Conservation (phyloP, 2,113 vertebrate species). For the Globicephala melas region DNA sequence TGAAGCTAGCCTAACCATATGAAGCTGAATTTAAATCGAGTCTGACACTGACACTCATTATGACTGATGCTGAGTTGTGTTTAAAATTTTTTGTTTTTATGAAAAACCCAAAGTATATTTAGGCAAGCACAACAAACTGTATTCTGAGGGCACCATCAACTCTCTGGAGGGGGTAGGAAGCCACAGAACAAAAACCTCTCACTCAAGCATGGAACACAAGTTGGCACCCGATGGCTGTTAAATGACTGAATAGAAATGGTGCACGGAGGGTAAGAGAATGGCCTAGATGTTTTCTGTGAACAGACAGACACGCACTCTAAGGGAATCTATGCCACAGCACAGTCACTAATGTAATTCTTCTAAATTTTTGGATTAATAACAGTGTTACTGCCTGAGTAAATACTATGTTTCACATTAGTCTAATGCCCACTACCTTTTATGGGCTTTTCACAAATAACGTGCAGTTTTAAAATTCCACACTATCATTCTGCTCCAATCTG, state of each 20-base stretch:
- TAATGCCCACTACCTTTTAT: not conserved
- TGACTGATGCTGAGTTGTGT: not conserved
- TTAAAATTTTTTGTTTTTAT: not conserved
- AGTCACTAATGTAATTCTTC: not conserved
- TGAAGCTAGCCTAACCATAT: not conserved
- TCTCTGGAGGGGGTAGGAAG: not conserved
- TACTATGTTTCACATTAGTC: not conserved
- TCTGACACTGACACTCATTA: not conserved
- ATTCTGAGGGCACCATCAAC: not conserved
- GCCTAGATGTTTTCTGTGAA: not conserved
- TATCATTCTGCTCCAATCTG: not conserved
- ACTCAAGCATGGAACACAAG: not conserved
- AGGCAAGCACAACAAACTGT: not conserved
- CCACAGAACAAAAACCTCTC: not conserved
- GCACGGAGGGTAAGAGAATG: fast-evolving
- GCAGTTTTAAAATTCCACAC: not conserved
- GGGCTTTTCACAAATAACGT: not conserved
- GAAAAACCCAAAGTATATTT: not conserved
- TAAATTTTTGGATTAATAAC: not conserved
- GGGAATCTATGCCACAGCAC: not conserved
- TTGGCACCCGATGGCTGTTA: not conserved
- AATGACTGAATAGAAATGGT: not conserved
- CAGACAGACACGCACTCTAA: not conserved
- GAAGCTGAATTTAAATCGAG: not conserved
- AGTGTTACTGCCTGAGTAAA: not conserved